Percentiles rank a stretch among this genome's conserved stretches.
Conservation (phyloP, 2,888 invertebrate genomes). For the Ophraella communa region DNA sequence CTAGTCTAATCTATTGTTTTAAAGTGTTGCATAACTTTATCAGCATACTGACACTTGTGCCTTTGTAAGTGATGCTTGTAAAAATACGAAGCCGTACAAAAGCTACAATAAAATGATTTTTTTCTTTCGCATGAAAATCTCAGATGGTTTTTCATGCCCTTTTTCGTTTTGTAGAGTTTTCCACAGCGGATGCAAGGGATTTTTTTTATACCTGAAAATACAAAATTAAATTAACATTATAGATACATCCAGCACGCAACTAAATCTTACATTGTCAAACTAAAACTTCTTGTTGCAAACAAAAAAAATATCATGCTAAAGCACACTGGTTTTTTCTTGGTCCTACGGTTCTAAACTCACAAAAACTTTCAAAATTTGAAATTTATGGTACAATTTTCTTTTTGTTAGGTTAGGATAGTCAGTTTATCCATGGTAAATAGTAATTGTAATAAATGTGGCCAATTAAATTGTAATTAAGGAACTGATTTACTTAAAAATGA, state of each 20-base stretch:
- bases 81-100: slow-evolving; percentile 48
- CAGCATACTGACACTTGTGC: slow-evolving; percentile 40
- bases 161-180: slow-evolving; percentile 48
- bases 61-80: slow-evolving; percentile 49
- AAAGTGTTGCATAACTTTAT: slow-evolving; percentile 18
- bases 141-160: slow-evolving; percentile 48
- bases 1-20: background rate
- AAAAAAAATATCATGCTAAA: slow-evolving; percentile 13
- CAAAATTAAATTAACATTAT: background rate
- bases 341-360: too few species aligned
- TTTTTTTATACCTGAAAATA: slow-evolving; percentile 20
- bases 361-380: too few species aligned
- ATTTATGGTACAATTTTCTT: too few species aligned
- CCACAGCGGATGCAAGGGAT: slow-evolving; percentile 46
- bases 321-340: background rate
- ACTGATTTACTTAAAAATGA: too few species aligned
- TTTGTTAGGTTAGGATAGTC: too few species aligned
- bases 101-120: slow-evolving; percentile 45
- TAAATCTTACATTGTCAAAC: slow-evolving; percentile 7
- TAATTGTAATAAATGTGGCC: too few species aligned
- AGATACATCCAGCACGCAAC: slow-evolving; percentile 8
- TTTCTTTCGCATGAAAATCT: slow-evolving; percentile 48
- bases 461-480: too few species aligned
- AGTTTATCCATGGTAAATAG: too few species aligned
- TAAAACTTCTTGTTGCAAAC: background rate